Evolutionary conservation across 1,140 invertebrate genomes (phyloP).

Genomic region (Araneus ventricosus): DNA sequence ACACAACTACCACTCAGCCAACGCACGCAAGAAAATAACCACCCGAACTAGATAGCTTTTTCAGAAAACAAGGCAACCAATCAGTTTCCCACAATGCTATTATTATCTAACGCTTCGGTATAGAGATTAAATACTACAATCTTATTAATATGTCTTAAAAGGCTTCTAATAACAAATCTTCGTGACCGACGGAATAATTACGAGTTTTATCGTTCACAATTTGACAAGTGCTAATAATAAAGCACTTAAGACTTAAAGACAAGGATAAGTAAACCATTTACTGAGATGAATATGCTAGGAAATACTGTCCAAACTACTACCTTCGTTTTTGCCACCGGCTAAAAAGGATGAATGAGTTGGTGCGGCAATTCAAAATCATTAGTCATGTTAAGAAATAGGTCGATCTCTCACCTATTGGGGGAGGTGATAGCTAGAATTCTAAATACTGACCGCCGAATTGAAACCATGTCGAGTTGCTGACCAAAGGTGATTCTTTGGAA

Average conservation of each 20-base stretch:
- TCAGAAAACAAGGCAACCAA: background rate
- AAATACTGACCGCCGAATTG: constrained; percentile 12
- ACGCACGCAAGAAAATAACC: background rate
- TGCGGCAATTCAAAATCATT: background rate
- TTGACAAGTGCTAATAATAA: constrained; percentile 20
- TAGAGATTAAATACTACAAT: background rate
- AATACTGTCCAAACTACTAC: background rate
- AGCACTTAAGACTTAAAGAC: background rate
- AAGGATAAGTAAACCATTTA: background rate
- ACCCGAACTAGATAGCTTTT: background rate
- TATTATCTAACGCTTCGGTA: background rate
- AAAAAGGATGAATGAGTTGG: background rate
- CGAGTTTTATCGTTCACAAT: background rate
- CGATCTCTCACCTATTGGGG: background rate
- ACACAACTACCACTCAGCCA: too few species aligned
- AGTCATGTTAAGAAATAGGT: constrained; percentile 5
- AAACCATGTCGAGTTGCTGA: background rate
- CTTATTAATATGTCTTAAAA: background rate
- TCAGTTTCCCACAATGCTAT: background rate
- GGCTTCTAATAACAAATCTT: background rate
- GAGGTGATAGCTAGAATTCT: background rate
- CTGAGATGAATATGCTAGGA: background rate
- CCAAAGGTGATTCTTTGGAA: constrained; percentile 14
- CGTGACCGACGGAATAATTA: background rate
- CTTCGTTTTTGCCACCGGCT: background rate